These are phyloP conservation scores for Aphaenogaster ashmeadi DNA, from an alignment of 1,140 invertebrate species.

Conservation along the genomic window DNA sequence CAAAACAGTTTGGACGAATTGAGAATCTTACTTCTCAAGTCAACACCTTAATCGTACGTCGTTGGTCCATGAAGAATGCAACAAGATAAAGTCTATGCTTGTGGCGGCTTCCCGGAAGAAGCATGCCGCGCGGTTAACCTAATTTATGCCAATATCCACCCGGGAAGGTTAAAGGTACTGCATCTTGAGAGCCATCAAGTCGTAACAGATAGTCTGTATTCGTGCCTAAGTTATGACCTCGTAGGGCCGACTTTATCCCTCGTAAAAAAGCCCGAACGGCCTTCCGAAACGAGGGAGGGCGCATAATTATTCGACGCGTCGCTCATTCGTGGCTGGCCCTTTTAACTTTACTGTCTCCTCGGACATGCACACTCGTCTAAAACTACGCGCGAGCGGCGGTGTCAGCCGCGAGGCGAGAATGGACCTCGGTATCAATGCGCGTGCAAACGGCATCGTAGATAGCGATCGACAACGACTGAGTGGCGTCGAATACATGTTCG, in stretches of 20 bases:
- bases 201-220: conserved; percentile 77
- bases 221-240: conserved; percentile 76
- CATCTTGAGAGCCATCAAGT: conserved; percentile 73
- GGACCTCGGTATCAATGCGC: background rate
- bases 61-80: conserved; percentile 59
- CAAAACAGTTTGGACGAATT: conserved; percentile 5
- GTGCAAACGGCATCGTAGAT: conserved; percentile 42
- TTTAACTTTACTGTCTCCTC: conserved; percentile 74
- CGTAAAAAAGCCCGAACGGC: conserved; percentile 75
- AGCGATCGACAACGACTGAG: conserved; percentile 44
- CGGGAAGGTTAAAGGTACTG: conserved; percentile 73
- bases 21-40: conserved; percentile 2
- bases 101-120: conserved; percentile 73
- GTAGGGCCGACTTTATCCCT: conserved; percentile 76
- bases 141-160: conserved; percentile 76
- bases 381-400: conserved; percentile 58
- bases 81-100: conserved; percentile 51
- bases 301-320: conserved; percentile 76
- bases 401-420: conserved; percentile 38
- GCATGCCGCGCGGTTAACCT: conserved; percentile 74
- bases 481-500: conserved; percentile 34
- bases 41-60: conserved; percentile 18
- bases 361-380: conserved; percentile 56
- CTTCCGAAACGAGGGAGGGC: conserved; percentile 76
- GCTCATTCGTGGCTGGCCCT: conserved; percentile 64